phyloP scores from a whole-genome alignment of 2,113 vertebrate species.

The Strix uralensis region DNA sequence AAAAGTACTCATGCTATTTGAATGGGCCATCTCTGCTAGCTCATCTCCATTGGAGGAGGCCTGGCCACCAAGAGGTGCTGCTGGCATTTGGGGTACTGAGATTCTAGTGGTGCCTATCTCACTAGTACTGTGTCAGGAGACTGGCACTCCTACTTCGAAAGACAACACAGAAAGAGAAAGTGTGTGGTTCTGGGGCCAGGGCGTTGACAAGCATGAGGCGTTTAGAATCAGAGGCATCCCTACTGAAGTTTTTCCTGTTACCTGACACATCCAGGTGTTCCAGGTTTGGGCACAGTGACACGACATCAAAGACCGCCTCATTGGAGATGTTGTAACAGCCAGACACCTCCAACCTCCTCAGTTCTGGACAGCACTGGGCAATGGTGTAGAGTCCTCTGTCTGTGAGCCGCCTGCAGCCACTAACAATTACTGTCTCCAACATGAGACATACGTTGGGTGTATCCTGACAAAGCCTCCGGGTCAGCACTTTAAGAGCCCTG shows the following conservation, averaged over 20 bases:
- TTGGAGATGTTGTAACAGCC: conserved; percentile 97
- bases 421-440: conserved; percentile 90
- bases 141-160: neutral
- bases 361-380: conserved; percentile 94
- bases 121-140: neutral
- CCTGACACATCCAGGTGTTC: conserved; percentile 97
- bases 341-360: conserved; percentile 88
- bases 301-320: conserved; percentile 92
- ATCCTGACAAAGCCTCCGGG: conserved; percentile 94
- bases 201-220: neutral
- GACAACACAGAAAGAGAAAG: neutral
- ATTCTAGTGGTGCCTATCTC: neutral
- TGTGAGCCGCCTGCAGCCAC: conserved; percentile 92
- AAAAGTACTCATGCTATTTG: neutral
- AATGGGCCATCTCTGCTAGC: neutral
- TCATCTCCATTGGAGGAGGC: neutral
- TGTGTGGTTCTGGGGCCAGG: rapidly evolving
- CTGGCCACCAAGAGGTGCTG: neutral
- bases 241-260: conserved; percentile 51
- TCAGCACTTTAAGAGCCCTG: conserved; percentile 92
- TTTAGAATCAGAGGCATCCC: neutral
- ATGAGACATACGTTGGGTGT: conserved; percentile 97
- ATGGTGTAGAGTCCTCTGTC: conserved; percentile 94
- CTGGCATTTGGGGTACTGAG: neutral
- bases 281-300: conserved; percentile 93